phyloP scores from a whole-genome alignment of 2,797 vertebrate genomes.

The Brachyalestes nurse region DNA sequence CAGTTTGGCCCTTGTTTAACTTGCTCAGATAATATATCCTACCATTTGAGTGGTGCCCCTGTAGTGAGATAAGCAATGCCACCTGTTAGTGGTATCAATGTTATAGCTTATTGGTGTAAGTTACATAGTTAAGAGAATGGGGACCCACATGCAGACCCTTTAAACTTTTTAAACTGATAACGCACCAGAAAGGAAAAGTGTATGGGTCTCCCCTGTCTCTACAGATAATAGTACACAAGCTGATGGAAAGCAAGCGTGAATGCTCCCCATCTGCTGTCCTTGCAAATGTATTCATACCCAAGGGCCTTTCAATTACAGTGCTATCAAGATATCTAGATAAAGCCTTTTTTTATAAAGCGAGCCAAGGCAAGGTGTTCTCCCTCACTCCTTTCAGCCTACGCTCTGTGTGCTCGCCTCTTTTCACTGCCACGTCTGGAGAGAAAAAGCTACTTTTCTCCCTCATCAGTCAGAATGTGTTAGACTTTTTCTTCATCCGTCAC shows the following conservation, averaged over 20 bases:
- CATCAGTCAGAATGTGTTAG: not conserved
- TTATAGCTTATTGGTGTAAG: too few relatives aligned
- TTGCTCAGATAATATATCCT: too few relatives aligned
- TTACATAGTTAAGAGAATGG: not conserved
- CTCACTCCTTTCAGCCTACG: not conserved
- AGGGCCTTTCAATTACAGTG: constrained; percentile 58
- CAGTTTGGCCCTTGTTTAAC: too few relatives aligned
- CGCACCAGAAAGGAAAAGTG: not conserved
- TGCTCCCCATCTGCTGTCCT: constrained; percentile 43
- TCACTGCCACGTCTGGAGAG: not conserved
- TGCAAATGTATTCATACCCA: constrained; percentile 56
- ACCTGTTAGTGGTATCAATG: too few relatives aligned
- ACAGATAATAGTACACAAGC: constrained; percentile 28
- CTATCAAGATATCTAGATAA: constrained; percentile 62
- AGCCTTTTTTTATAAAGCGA: constrained; percentile 32
- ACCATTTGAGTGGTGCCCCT: too few relatives aligned
- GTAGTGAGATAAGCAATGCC: too few relatives aligned
- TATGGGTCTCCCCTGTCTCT: constrained; percentile 23
- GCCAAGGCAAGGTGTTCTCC: constrained; percentile 5
- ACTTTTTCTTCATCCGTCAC: not conserved
- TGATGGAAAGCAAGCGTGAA: constrained; percentile 44
- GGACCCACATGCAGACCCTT: not conserved
- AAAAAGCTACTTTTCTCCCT: not conserved
- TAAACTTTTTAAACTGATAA: not conserved
- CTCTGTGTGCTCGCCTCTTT: not conserved